Evolutionary conservation across 2,113 vertebrate genomes (phyloP), one percentile per base, ranked within the genome.

Genomic region (Nyctereutes procyonoides): DNA sequence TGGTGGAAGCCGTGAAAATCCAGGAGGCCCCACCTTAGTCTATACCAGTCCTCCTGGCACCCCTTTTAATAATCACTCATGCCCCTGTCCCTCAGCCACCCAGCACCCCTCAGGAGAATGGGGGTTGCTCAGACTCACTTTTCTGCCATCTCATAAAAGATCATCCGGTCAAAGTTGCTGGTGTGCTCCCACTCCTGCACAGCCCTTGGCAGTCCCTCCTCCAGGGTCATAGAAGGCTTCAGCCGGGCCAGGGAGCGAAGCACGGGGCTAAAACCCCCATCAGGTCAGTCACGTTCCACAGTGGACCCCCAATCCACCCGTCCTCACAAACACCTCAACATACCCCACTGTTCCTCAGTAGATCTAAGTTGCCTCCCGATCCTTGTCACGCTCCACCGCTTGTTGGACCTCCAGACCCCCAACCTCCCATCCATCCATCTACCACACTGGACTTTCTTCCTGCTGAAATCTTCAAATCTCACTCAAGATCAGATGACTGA

Each of bases 81-180:
- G 43, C 43, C 43, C 43, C 43, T 43, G 43, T 20, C 17, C 67
- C 43, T 69, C 35, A 8, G n/a, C 35, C 76, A 20, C 11, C 24
- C 32, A 15, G 17, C 51, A 32, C 60, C 32, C 11, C n/a, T 58
- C 2, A 1, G 38, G 83, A 80, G 73, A 62, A 86, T 7, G 28
- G 85, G n/a, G 35, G 58, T 60, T 51, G 19, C 3, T 55, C 7
- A 43, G 14, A 97, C 99, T 98, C 88, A 99, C 99, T 98, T 98
- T 93, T 98, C 97, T 11, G 98, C 98, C 96, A 98, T 98, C 84
- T 98, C 98, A 55, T 98, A 98, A 96, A 98, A 99, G 76, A 97
- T 98, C 98, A 98, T 98, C 53, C 98, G 97, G 82, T 98, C 97
- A n/a, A 96, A 98, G 97, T 98, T 98, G 96, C 98, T 98, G 93